Percentiles rank a stretch among this genome's conserved stretches.
Conservation (phyloP, 2,113 vertebrate genomes). For the Heloderma charlesbogerti region DNA sequence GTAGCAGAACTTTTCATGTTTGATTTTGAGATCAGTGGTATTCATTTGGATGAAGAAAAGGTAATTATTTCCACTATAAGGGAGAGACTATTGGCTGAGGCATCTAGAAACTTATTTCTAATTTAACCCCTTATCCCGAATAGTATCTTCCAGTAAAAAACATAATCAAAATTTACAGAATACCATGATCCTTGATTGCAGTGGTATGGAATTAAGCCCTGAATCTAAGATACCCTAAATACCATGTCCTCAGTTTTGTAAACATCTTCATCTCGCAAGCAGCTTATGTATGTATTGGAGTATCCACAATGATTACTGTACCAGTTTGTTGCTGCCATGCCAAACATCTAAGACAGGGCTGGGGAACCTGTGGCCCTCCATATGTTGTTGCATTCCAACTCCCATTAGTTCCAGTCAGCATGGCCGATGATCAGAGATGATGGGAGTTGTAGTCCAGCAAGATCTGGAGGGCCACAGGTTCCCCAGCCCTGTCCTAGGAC, state of each 20-base stretch:
- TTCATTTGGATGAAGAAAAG: slow-evolving; percentile 94
- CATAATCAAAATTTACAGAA: neutral
- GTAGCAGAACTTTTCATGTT: slow-evolving; percentile 98
- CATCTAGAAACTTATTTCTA: neutral
- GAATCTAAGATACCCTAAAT: neutral
- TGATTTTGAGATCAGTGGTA: slow-evolving; percentile 99
- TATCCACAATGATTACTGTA: neutral
- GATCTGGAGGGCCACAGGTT: too few relatives aligned
- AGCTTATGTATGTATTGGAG: neutral
- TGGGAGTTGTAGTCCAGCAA: too few relatives aligned
- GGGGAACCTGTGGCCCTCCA: slow-evolving; percentile 6
- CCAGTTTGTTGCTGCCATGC: neutral
- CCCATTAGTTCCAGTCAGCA: too few relatives aligned
- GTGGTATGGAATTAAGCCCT: neutral
- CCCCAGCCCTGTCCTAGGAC: neutral
- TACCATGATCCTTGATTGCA: neutral
- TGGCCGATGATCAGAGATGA: too few relatives aligned
- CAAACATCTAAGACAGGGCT: neutral
- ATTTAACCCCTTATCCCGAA: too few relatives aligned
- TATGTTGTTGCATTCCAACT: neutral
- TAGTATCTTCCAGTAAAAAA: neutral
- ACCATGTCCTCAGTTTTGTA: neutral
- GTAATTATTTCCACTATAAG: slow-evolving; percentile 73
- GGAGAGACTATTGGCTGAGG: neutral
- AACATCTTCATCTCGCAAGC: neutral